Evolutionary conservation across 2,113 vertebrate species (phyloP).

Genomic region (Hemiprocne comata): DNA sequence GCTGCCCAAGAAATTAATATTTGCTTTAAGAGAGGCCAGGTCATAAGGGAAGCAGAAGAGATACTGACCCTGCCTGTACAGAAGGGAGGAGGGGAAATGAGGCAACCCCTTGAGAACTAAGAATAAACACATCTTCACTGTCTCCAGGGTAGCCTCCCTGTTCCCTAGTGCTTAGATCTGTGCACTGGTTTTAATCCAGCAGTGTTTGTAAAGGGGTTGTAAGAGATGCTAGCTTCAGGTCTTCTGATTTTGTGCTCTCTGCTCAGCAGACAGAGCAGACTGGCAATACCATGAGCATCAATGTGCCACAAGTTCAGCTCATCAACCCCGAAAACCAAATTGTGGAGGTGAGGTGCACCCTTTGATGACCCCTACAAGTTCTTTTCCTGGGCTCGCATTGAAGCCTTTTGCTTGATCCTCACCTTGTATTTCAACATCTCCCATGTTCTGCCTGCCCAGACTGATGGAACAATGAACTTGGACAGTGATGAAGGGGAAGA

Average conservation of each 20-base stretch:
- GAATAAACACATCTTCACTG: not conserved
- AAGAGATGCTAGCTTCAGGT: not conserved
- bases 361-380: not conserved
- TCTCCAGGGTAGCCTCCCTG: not conserved
- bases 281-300: constrained; percentile 88
- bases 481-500: constrained; percentile 98
- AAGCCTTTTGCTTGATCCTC: not conserved
- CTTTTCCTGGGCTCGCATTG: not conserved
- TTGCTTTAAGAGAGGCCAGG: not conserved
- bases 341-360: constrained; percentile 86
- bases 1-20: not conserved
- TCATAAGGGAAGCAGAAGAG: not conserved
- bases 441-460: constrained; percentile 67
- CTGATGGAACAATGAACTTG: constrained; percentile 91
- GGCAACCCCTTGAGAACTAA: not conserved
- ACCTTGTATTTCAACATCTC: not conserved
- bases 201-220: not conserved
- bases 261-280: constrained; percentile 85
- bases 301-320: constrained; percentile 96
- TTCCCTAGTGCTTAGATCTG: not conserved
- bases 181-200: not conserved
- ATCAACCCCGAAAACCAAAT: constrained; percentile 99
- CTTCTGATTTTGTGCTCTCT: not conserved
- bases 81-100: not conserved
- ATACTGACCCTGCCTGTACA: not conserved